These are phyloP conservation scores for Galeruca laticollis DNA, from an alignment of 2,888 invertebrate species.

Conservation along the genomic window DNA sequence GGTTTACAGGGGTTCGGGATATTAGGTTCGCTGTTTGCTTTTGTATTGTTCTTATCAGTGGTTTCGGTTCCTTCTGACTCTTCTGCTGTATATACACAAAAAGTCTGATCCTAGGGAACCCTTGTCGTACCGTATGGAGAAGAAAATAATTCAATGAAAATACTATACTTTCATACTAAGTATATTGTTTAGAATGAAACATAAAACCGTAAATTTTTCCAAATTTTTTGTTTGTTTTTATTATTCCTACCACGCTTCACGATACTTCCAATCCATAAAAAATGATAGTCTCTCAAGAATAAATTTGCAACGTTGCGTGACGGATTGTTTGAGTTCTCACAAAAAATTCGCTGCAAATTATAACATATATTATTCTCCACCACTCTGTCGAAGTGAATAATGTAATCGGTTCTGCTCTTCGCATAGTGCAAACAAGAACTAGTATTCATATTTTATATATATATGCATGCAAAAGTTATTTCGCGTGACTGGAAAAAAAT, in stretches of 20 bases:
- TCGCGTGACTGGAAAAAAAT: slow-evolving; percentile 8
- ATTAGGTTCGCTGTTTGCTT: no score
- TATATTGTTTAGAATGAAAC: no score
- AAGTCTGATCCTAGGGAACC: no score
- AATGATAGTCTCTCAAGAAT: background rate
- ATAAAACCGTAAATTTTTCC: no score
- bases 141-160: no score
- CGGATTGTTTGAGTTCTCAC: background rate
- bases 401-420: slow-evolving; percentile 10
- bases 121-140: no score
- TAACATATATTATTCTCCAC: slow-evolving; percentile 2
- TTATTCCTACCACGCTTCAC: background rate
- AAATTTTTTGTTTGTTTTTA: background rate
- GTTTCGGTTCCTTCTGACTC: no score
- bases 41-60: no score
- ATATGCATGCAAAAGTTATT: slow-evolving; percentile 5
- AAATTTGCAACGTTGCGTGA: background rate
- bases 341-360: background rate
- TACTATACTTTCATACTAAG: no score
- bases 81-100: no score
- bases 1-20: no score
- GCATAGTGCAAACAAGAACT: slow-evolving; percentile 10
- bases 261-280: background rate
- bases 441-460: slow-evolving; percentile 6
- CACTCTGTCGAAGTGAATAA: slow-evolving; percentile 1